A percentile compares a stretch with the other conserved stretches of the same genome.
Conservation (phyloP, 1,140 invertebrate species). For the Phymastichus coffea region DNA sequence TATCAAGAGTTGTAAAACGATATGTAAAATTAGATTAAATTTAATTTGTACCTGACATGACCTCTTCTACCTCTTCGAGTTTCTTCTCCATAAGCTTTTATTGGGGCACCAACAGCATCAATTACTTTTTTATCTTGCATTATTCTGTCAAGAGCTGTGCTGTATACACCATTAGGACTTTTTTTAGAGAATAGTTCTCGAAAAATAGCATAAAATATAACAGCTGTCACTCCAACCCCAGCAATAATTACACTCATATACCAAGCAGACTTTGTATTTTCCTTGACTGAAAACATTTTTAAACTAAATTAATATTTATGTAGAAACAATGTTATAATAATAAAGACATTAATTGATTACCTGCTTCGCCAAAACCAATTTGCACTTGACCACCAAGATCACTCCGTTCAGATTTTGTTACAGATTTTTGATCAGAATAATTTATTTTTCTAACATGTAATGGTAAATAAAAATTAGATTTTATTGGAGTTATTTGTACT, state of each 20-base stretch:
- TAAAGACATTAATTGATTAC: conserved; percentile 34
- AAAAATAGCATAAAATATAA: conserved; percentile 81
- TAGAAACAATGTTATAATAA: conserved; percentile 7
- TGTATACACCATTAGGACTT: conserved; percentile 83
- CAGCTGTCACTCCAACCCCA: conserved; percentile 74
- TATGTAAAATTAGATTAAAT: not conserved
- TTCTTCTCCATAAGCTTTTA: conserved; percentile 86
- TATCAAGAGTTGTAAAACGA: not conserved
- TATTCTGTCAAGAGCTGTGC: conserved; percentile 73
- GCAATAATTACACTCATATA: conserved; percentile 79
- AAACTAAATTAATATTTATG: conserved; percentile 18
- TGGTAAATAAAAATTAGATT: conserved; percentile 12
- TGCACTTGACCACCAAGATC: conserved; percentile 39
- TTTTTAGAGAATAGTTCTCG: conserved; percentile 83
- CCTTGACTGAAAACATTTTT: conserved; percentile 71
- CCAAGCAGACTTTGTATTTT: conserved; percentile 81
- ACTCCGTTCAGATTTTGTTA: conserved; percentile 31
- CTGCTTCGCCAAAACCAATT: conserved; percentile 43
- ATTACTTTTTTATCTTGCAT: conserved; percentile 68
- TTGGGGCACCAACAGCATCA: conserved; percentile 79
- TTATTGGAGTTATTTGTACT: conserved; percentile 18
- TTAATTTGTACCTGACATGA: conserved; percentile 60
- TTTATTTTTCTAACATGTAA: conserved; percentile 20
- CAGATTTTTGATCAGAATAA: conserved; percentile 39
- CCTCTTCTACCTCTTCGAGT: conserved; percentile 66